These are phyloP conservation scores for Hydractinia echinata DNA, from an alignment of 30 jellyfish, hydroid and myxozoan species.

Conservation along the genomic window DNA sequence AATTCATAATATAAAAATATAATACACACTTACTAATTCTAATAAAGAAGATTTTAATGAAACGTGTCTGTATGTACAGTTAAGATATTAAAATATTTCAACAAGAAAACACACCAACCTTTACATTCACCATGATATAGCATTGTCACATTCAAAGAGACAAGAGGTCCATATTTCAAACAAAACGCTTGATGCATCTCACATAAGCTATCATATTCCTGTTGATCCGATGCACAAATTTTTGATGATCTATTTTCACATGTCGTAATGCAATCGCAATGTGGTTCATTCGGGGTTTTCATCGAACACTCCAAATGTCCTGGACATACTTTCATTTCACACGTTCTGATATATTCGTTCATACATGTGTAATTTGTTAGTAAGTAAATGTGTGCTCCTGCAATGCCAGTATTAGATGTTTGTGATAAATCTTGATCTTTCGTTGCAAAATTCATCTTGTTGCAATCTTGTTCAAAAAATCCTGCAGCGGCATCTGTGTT, in stretches of 20 bases:
- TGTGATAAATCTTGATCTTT: not conserved
- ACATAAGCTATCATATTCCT: not conserved
- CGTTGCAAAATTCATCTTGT: not conserved
- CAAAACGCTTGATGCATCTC: not conserved
- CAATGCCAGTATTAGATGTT: not conserved
- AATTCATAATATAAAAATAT: too few relatives aligned
- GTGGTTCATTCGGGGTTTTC: not conserved
- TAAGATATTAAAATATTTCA: too few relatives aligned
- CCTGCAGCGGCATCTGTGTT: not conserved
- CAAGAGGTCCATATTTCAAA: not conserved
- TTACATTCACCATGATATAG: not conserved
- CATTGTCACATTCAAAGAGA: not conserved
- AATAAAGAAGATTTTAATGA: too few relatives aligned
- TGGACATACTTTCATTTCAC: not conserved
- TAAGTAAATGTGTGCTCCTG: conserved; percentile 2
- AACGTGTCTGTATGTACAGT: too few relatives aligned
- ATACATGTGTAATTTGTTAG: conserved; percentile 2
- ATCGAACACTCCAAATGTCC: not conserved
- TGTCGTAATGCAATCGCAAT: not conserved
- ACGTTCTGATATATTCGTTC: not conserved
- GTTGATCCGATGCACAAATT: conserved; percentile 9
- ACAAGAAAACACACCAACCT: not conserved
- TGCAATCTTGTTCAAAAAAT: not conserved
- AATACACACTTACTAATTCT: too few relatives aligned
- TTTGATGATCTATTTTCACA: not conserved